phyloP scores from a whole-genome alignment of 1,140 invertebrate genomes.

The Arctopsyche grandis region DNA sequence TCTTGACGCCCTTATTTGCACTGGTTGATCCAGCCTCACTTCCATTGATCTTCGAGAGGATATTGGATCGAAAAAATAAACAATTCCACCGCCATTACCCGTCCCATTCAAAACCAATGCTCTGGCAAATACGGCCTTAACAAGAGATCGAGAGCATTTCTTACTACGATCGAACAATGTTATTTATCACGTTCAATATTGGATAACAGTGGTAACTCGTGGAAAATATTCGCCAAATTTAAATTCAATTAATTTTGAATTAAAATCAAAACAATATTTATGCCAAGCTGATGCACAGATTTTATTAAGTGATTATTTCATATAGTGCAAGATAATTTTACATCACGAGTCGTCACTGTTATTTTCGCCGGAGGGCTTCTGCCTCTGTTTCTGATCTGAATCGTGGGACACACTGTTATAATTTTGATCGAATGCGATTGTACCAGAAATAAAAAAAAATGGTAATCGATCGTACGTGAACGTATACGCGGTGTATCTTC shows the following conservation, averaged over 20 bases:
- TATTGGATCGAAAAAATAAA: slow-evolving; percentile 47
- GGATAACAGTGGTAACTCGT: slow-evolving; percentile 18
- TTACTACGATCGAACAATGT: slow-evolving; percentile 20
- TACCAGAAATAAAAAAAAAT: not conserved
- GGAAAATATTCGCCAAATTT: not conserved
- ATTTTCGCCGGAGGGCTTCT: slow-evolving; percentile 23
- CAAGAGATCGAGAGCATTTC: slow-evolving; percentile 13
- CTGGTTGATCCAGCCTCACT: not conserved
- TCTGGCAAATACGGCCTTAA: slow-evolving; percentile 9
- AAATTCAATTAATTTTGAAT: not conserved
- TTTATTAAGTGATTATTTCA: too few relatives aligned
- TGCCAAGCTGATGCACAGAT: too few relatives aligned
- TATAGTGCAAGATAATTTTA: too few relatives aligned
- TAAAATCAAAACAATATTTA: too few relatives aligned
- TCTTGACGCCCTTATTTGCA: slow-evolving; percentile 15
- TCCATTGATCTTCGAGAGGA: slow-evolving; percentile 27
- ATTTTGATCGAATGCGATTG: slow-evolving; percentile 9
- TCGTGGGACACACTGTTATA: slow-evolving; percentile 37
- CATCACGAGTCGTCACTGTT: not conserved
- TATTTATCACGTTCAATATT: slow-evolving; percentile 41
- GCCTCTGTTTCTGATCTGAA: slow-evolving; percentile 14
- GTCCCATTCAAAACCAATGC: slow-evolving; percentile 30
- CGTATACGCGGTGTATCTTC: slow-evolving; percentile 10
- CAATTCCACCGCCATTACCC: slow-evolving; percentile 8
- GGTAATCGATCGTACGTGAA: slow-evolving; percentile 30